Base-by-base conservation (phyloP, 2,888 invertebrate species). In the Hyalella azteca region DNA sequence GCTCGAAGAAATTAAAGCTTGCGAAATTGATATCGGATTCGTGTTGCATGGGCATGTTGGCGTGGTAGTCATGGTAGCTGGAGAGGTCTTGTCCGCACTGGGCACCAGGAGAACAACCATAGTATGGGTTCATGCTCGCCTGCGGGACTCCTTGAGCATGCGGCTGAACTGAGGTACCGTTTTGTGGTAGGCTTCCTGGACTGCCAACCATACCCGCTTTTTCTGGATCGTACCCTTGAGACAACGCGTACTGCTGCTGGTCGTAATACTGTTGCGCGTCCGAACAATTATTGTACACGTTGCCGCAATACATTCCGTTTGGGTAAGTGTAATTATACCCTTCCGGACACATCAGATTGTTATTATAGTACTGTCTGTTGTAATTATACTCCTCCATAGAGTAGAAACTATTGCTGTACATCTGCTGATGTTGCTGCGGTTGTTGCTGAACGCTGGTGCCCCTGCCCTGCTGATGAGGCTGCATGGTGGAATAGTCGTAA, bases 351-450 rank as follows among this genome's bases (percentile, higher is more conserved):
- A 84, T 81, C 81, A 84, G 80, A 78, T 83, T 83, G 78, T 79
- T 84, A 76, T 84, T 84, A 59, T 84, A 84, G 79, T 81, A 84
- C 50, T 84, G 81, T 3, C 83, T 79, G 78, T 81, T 80, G 80
- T 84, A 84, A 77, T 73, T 79, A 73, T 84, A 84, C n/a, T 79
- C 78, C 32, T 84, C 83, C 83, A 84, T 84, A 13, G 59, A 39
- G 26, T 84, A 84, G 7, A 80, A 78, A 39, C 83, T 79, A 50
- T 82, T 82, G 76, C 79, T 82, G 93, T 93, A 41, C 93, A 93
- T 81, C 85, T 87, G 81, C 93, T 93, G 86, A 87, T 88, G 85
- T 87, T 91, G 86, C 90, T 91, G 87, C 93, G 93, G 87, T 93
- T 94, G 86, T 92, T 92, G 81, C 26, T 81, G 82, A 32, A 19